These are phyloP conservation scores for Isichthys henryi DNA, from an alignment of 2,113 vertebrate species.

Conservation along the genomic window DNA sequence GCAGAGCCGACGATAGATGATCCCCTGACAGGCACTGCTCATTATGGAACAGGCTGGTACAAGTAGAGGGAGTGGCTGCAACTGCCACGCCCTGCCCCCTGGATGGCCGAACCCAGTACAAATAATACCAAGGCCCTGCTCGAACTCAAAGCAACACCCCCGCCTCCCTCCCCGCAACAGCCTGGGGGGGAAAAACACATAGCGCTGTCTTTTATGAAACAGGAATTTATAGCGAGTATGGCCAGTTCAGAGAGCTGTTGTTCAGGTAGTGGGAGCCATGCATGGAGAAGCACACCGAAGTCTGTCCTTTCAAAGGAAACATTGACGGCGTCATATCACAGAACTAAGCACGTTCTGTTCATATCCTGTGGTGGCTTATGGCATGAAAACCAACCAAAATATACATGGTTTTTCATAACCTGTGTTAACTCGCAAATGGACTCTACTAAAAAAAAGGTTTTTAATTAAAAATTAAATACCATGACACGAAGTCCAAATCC, in stretches of 20 bases:
- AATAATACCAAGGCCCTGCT: not conserved
- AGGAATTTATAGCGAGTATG: constrained; percentile 28
- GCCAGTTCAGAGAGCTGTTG: constrained; percentile 38
- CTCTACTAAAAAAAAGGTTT: not conserved
- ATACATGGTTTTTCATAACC: too few relatives aligned
- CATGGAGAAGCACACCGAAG: constrained; percentile 13
- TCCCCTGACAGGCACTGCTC: constrained; percentile 39
- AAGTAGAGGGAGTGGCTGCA: constrained; percentile 38
- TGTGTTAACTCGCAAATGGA: not conserved
- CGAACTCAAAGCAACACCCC: not conserved
- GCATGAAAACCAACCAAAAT: not conserved
- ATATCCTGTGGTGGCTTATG: constrained; percentile 31
- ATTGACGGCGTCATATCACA: constrained; percentile 30
- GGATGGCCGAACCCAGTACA: not conserved
- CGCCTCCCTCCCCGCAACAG: not conserved
- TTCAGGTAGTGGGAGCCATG: constrained; percentile 37
- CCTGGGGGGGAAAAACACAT: not conserved
- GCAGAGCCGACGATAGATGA: constrained; percentile 41
- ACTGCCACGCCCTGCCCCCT: constrained; percentile 4
- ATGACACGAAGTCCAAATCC: not conserved
- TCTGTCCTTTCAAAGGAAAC: constrained; percentile 18
- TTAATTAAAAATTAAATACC: not conserved
- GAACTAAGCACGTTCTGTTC: constrained; percentile 30
- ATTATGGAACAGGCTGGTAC: constrained; percentile 53
- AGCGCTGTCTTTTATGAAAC: constrained; percentile 24